Conservation (phyloP, 2,888 invertebrate genomes). For the Ormyrus labotus region DNA sequence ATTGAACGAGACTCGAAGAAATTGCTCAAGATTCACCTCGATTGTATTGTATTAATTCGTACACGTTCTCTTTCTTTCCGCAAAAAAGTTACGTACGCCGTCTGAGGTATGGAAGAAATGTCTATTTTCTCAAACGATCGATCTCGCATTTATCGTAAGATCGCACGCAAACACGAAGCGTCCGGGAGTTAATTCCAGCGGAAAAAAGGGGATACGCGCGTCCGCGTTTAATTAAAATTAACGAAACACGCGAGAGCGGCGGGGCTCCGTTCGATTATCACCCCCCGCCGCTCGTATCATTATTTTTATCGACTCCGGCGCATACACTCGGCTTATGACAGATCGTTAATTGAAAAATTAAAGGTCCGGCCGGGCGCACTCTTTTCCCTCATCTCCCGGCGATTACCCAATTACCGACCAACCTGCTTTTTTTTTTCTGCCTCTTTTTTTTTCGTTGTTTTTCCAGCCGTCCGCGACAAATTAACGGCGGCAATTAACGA, state of each 20-base stretch:
- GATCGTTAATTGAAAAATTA: slow-evolving; percentile 49
- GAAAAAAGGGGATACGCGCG: too few relatives aligned
- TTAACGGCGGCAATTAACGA: slow-evolving; percentile 43
- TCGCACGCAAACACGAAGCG: background rate
- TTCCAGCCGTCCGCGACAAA: slow-evolving; percentile 24
- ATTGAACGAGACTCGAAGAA: too few relatives aligned
- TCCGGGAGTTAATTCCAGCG: background rate
- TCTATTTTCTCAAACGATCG: too few relatives aligned
- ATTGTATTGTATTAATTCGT: too few relatives aligned
- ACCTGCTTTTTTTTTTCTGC: slow-evolving; percentile 1
- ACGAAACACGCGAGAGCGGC: background rate
- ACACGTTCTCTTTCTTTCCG: too few relatives aligned
- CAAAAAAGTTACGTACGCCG: too few relatives aligned
- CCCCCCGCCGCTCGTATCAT: too few relatives aligned
- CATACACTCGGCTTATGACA: slow-evolving; percentile 20
- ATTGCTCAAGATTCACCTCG: too few relatives aligned
- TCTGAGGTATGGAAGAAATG: too few relatives aligned
- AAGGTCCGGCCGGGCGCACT: background rate
- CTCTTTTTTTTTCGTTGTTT: background rate
- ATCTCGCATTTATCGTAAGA: too few relatives aligned
- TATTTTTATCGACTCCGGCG: background rate
- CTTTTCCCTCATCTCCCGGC: slow-evolving; percentile 4
- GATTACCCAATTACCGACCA: slow-evolving; percentile 34
- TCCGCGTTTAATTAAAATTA: slow-evolving; percentile 18
- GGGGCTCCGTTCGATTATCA: background rate